phyloP scores from a whole-genome alignment of 2,888 invertebrate genomes.

The Lycia hirtaria region DNA sequence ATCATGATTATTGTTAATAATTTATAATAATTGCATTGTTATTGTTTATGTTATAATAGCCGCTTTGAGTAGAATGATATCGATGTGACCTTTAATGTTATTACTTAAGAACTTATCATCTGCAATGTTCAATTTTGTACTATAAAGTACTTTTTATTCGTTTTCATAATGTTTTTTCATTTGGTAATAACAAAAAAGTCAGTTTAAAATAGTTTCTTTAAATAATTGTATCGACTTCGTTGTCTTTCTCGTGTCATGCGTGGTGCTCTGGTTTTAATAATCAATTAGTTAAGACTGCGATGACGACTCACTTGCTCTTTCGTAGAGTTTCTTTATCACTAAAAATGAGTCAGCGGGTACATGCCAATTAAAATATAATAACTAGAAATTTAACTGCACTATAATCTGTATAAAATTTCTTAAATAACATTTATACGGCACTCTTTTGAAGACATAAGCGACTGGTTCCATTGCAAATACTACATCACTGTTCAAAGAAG shows the following conservation, averaged over 20 bases:
- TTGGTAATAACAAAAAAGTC: conserved; percentile 29
- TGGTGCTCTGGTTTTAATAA: conserved; percentile 47
- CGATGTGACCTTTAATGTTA: conserved; percentile 21
- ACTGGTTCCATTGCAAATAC: too few relatives aligned
- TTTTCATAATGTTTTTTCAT: conserved; percentile 30
- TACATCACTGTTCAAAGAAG: too few relatives aligned
- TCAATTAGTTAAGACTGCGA: conserved; percentile 34
- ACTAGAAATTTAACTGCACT: background rate
- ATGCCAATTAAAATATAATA: background rate
- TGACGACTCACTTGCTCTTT: conserved; percentile 3
- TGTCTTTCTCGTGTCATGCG: conserved; percentile 50
- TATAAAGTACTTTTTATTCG: too few relatives aligned
- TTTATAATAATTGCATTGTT: conserved; percentile 11
- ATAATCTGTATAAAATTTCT: background rate
- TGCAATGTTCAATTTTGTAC: too few relatives aligned
- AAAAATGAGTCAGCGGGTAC: background rate
- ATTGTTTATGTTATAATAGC: conserved; percentile 18
- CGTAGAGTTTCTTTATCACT: conserved; percentile 15
- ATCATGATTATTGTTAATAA: conserved; percentile 13
- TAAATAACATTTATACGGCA: background rate
- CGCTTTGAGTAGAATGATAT: conserved; percentile 11
- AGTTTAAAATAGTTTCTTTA: conserved; percentile 27
- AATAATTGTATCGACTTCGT: conserved; percentile 47
- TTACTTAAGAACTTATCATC: conserved; percentile 8
- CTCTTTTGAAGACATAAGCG: too few relatives aligned